Percentiles rank a stretch among this genome's conserved stretches.
phyloP scores from a whole-genome alignment of 2,797 vertebrate genomes.

The Anas georgica region DNA sequence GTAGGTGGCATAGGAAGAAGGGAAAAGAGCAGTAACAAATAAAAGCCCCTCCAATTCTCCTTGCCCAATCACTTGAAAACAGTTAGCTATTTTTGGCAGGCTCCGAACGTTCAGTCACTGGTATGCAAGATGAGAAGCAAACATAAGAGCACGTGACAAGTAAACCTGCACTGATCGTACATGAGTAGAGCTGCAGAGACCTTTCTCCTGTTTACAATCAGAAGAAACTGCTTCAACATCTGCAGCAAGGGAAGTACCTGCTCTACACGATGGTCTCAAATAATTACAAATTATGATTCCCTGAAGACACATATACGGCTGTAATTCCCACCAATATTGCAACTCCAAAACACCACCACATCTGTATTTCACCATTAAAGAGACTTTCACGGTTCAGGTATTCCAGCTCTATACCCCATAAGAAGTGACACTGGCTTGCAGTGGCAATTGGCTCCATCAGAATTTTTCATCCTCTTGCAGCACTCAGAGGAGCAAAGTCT shows the following conservation, averaged over 20 bases:
- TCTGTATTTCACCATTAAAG: not conserved
- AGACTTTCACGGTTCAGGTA: fast-evolving
- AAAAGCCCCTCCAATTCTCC: conserved; percentile 7
- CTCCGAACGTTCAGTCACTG: not conserved
- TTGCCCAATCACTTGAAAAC: conserved; percentile 6
- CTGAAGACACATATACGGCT: fast-evolving
- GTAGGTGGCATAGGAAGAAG: not conserved
- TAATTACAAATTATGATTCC: fast-evolving
- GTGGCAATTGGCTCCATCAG: not conserved
- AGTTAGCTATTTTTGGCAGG: conserved; percentile 46
- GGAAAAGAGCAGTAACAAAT: not conserved
- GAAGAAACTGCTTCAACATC: not conserved
- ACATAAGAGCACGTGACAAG: conserved; percentile 10
- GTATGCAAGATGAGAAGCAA: conserved; percentile 29
- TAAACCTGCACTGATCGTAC: not conserved
- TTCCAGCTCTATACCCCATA: not conserved
- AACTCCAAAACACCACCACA: not conserved
- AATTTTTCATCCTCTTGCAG: not conserved
- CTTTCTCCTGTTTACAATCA: not conserved
- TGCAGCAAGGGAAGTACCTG: not conserved
- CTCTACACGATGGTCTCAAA: not conserved
- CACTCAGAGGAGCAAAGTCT: not conserved
- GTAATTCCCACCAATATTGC: not conserved
- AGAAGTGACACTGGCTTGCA: not conserved
- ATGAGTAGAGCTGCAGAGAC: not conserved